Evolutionary conservation across 2,797 vertebrate species (phyloP).

Genomic region (Mus caroli): DNA sequence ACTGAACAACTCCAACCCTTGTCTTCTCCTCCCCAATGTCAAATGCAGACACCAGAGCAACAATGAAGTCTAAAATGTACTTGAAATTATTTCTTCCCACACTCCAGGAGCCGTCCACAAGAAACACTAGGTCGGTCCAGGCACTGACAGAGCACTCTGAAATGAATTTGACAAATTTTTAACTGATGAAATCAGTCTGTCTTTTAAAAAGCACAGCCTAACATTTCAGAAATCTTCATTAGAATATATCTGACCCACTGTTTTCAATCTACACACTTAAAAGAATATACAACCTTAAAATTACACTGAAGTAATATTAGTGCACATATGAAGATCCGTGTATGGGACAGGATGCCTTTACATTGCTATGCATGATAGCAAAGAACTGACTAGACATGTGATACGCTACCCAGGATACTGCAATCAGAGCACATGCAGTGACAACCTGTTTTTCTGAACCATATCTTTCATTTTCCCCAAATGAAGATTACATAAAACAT

Average conservation of each 20-base stretch:
- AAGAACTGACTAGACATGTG: not conserved
- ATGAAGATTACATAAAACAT: slow-evolving; percentile 51
- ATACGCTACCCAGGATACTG: not conserved
- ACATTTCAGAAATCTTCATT: not conserved
- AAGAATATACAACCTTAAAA: slow-evolving; percentile 42
- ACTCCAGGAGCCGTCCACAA: slow-evolving; percentile 96
- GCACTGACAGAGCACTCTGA: slow-evolving; percentile 94
- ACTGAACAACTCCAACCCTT: slow-evolving; percentile 95
- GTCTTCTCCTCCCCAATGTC: slow-evolving; percentile 95
- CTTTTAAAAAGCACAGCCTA: not conserved
- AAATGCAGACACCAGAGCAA: slow-evolving; percentile 93
- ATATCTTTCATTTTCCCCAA: slow-evolving; percentile 27
- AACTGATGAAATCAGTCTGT: not conserved
- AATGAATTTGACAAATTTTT: slow-evolving; percentile 73
- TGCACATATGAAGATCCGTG: not conserved
- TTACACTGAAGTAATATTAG: not conserved
- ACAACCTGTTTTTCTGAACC: slow-evolving; percentile 26
- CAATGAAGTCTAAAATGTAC: slow-evolving; percentile 93
- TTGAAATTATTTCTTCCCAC: slow-evolving; percentile 94
- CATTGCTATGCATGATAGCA: slow-evolving; percentile 16
- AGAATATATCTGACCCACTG: not conserved
- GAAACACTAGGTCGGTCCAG: slow-evolving; percentile 94
- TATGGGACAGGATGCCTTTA: not conserved
- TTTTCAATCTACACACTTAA: not conserved
- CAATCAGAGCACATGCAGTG: not conserved